phyloP scores from a whole-genome alignment of 2,113 vertebrate genomes.

The Callithrix jacchus region DNA sequence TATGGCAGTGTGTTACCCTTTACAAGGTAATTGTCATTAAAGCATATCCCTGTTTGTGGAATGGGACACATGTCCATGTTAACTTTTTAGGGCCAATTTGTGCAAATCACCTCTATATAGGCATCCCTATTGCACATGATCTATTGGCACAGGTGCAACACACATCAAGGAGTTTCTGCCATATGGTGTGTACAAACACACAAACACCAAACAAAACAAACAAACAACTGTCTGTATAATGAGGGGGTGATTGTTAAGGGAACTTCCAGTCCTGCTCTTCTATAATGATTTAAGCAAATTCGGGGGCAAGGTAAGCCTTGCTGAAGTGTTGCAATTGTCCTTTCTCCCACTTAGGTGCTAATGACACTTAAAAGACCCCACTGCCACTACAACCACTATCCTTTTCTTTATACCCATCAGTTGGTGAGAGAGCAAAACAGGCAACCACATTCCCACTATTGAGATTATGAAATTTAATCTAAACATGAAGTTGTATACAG shows the following conservation, averaged over 20 bases:
- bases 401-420: conserved; percentile 16
- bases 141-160: not conserved
- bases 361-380: not conserved
- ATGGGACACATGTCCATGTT: not conserved
- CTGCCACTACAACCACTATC: not conserved
- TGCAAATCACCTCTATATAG: not conserved
- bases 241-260: not conserved
- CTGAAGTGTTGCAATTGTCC: not conserved
- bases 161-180: not conserved
- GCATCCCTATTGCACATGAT: not conserved
- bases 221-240: not conserved
- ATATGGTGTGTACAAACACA: not conserved
- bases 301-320: not conserved
- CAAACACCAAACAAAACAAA: not conserved
- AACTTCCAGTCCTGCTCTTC: not conserved
- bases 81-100: not conserved
- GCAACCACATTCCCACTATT: not conserved
- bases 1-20: not conserved
- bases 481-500: not conserved
- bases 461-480: conserved; percentile 19
- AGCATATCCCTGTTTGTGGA: not conserved
- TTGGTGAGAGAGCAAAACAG: not conserved
- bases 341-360: not conserved
- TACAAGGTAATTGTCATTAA: not conserved
- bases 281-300: not conserved